Evolutionary conservation across 2,113 vertebrate genomes (phyloP).

Genomic region (Mirza zaza): DNA sequence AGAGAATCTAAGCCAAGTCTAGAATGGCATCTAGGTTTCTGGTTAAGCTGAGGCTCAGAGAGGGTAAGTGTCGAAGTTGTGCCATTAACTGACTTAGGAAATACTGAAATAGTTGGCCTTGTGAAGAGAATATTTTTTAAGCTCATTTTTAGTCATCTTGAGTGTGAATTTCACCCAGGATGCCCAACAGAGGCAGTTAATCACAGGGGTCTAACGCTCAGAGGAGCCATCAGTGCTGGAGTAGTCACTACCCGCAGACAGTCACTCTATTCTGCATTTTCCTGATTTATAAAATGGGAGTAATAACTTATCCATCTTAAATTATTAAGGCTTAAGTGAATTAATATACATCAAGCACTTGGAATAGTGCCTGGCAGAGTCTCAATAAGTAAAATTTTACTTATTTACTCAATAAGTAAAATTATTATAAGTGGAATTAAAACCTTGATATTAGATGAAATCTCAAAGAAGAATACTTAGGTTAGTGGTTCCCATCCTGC

Average conservation of each 20-base stretch:
- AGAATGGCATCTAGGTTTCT: neutral
- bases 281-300: neutral
- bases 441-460: neutral
- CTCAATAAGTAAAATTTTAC: no score
- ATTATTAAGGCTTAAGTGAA: neutral
- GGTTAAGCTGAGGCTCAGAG: neutral
- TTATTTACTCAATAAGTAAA: no score
- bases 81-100: neutral
- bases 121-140: neutral
- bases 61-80: neutral
- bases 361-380: neutral
- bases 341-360: neutral
- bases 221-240: neutral
- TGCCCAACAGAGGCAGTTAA: neutral
- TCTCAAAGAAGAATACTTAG: neutral
- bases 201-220: neutral
- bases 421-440: neutral
- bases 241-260: rapidly evolving
- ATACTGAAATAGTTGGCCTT: neutral
- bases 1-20: neutral
- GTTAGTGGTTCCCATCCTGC: neutral
- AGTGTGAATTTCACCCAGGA: neutral
- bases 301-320: neutral
- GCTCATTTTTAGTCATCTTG: neutral
- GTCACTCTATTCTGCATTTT: neutral